Base-by-base conservation (phyloP, 1,140 invertebrate genomes). In the Diabrotica undecimpunctata region DNA sequence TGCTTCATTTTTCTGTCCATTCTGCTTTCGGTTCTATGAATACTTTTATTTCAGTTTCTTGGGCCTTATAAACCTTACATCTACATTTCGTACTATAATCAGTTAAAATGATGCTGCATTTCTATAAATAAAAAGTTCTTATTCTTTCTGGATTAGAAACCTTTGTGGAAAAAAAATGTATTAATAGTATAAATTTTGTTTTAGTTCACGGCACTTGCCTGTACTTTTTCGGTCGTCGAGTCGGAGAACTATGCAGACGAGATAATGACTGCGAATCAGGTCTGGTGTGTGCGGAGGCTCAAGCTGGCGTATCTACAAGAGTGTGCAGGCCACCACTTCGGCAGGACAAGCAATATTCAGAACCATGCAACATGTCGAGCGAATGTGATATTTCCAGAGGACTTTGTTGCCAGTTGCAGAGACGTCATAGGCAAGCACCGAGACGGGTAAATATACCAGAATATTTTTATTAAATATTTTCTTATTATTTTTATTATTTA, bases 361-460 rank as follows among this genome's bases (percentile, higher is more conserved):
- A 94, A 75, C 88, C 92, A 62, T 96, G 93, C 79, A 81, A 81
- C 61, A 87, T 90, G 77, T 94, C 91, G 62, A 88, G 86, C 65
- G 93, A 96, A 68, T 96, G 93, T 71, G 92, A 95, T 78, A 89
- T 94, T 66, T 86, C 85, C 53, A 85, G 90, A 51, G 93, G 93
- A 35, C 84, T 95, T 12, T 96, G 93, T 79, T 96, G 93, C 79
- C 91, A 94, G 78, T 81, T 94, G 61, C 91, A 94, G 69, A 85
- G 92, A 64, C 85, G 93, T 72, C 93, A 95, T 77, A 84, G 93
- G 53, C 92, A 91, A 81, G 87, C 89, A 61, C 86, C 90, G 52
- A 84, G 91, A 77, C 94, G 93, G 84, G 90, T 92, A 80, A 80
- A 55, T 54, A 58, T 58, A 4, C 25, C 4, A 53, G 10, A 53